Percentiles rank a stretch among this genome's conserved stretches.
phyloP scores from a whole-genome alignment of 2,888 invertebrate species.

The Rhamphomyia laevipes region DNA sequence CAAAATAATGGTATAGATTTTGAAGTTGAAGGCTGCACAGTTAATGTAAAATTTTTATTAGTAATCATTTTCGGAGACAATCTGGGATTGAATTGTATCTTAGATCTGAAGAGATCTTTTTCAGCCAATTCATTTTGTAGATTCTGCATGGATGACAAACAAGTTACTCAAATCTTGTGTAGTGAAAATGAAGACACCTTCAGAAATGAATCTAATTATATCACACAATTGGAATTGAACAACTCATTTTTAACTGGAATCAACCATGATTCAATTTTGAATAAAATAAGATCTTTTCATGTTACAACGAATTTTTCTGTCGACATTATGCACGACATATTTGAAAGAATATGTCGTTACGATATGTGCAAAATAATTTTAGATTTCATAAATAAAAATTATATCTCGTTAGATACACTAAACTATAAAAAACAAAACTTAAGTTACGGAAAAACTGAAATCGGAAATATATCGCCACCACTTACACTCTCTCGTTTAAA shows the following conservation, averaged over 20 bases:
- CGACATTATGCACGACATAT: conserved; percentile 17
- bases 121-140: conserved; percentile 8
- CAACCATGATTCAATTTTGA: conserved; percentile 6
- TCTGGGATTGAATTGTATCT: conserved; percentile 9
- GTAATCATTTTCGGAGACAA: conserved; percentile 11
- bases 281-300: conserved; percentile 13
- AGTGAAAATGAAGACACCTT: neutral
- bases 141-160: conserved; percentile 6
- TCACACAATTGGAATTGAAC: neutral
- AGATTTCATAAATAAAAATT: conserved; percentile 6
- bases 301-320: conserved; percentile 13
- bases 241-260: conserved; percentile 5
- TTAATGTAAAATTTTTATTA: conserved; percentile 8
- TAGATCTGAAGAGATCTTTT: conserved; percentile 9
- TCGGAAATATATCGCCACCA: conserved; percentile 5
- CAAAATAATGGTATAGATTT: conserved; percentile 3
- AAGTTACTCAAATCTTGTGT: neutral
- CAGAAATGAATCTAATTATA: neutral
- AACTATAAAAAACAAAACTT: conserved; percentile 10
- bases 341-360: conserved; percentile 15
- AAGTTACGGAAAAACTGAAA: conserved; percentile 7
- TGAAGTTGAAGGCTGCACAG: neutral
- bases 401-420: conserved; percentile 9
- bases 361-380: conserved; percentile 11
- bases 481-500: conserved; percentile 2